Conservation (phyloP, 2,113 vertebrate species). For the Saccopteryx leptura region DNA sequence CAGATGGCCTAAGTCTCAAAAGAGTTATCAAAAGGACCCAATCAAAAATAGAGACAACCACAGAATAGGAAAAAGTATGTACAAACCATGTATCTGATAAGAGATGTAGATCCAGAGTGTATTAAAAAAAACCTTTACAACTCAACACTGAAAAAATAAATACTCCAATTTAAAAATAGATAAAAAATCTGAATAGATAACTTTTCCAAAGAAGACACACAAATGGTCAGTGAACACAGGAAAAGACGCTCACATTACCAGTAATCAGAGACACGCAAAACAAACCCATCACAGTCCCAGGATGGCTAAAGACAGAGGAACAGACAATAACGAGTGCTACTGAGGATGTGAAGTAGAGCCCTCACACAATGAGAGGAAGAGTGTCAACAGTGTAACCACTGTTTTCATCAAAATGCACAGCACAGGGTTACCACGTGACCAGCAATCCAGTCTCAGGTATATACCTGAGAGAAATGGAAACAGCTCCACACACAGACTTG, state of each 20-base stretch:
- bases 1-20: background rate
- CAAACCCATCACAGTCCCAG: background rate
- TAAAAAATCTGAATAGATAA: background rate
- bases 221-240: background rate
- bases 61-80: background rate
- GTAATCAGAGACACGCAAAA: slow-evolving; percentile 31
- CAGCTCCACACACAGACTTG: background rate
- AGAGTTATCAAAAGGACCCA: background rate
- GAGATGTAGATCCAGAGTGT: background rate
- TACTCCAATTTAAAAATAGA: slow-evolving; percentile 5
- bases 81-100: background rate
- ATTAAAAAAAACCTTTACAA: background rate
- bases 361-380: background rate
- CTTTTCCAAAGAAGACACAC: background rate
- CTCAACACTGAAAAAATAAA: slow-evolving; percentile 33
- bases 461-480: background rate
- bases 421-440: background rate
- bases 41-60: background rate
- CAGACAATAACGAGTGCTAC: background rate
- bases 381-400: background rate
- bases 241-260: background rate
- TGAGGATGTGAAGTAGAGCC: background rate
- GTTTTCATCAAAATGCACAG: background rate
- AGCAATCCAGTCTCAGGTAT: background rate
- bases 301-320: background rate